Conservation (phyloP, 2,888 invertebrate genomes). For the Auanema sp. region DNA sequence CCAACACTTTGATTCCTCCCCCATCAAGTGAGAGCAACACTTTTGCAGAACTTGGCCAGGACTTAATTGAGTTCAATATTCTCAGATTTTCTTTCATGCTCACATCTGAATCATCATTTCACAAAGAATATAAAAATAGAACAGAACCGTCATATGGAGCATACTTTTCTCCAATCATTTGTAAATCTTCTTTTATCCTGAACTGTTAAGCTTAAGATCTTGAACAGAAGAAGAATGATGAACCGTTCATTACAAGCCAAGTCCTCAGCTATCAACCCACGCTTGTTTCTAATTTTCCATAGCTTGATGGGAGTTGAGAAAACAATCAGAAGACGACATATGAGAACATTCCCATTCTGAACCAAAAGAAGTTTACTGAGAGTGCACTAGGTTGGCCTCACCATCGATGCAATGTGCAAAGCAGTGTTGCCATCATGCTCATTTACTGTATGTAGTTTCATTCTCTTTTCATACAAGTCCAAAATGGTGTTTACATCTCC, state of each 20-base stretch:
- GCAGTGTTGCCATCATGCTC: conserved; percentile 35
- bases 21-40: conserved; percentile 36
- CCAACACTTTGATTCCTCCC: conserved; percentile 36
- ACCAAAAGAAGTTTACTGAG: conserved; percentile 9
- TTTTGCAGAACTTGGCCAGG: conserved; percentile 28
- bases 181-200: not conserved
- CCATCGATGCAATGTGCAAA: conserved; percentile 34
- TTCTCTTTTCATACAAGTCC: conserved; percentile 6
- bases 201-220: not conserved
- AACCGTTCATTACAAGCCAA: conserved; percentile 24
- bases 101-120: not conserved
- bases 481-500: conserved; percentile 28
- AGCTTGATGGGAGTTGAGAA: conserved; percentile 30
- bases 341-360: conserved; percentile 27
- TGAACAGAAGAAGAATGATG: not conserved
- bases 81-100: too few relatives aligned
- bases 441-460: conserved; percentile 28
- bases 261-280: conserved; percentile 24
- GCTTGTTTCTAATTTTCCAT: conserved; percentile 33
- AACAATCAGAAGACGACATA: conserved; percentile 34
- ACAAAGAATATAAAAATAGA: not conserved
- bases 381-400: not conserved
- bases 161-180: too few relatives aligned
- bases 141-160: too few relatives aligned
- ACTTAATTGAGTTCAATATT: conserved; percentile 17